Percentiles rank a stretch among this genome's conserved stretches.
Evolutionary conservation across 1,140 invertebrate genomes (phyloP).

Genomic region (Cotesia chilonis): DNA sequence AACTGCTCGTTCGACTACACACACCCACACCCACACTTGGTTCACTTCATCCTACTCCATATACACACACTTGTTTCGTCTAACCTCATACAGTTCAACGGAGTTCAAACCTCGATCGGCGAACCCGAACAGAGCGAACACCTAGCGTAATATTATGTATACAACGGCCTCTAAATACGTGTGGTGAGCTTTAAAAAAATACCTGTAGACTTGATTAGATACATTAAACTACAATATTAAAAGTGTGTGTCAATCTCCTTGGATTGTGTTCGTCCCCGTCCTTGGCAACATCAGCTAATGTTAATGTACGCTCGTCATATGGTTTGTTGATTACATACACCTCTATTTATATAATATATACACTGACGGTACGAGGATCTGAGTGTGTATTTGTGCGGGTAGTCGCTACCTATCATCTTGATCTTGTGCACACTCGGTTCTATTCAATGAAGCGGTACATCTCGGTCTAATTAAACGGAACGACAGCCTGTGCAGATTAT

Average conservation of each 20-base stretch:
- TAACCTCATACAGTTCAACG: conserved; percentile 48
- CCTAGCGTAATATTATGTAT: conserved; percentile 27
- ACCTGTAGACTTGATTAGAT: too few species aligned
- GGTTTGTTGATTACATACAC: not conserved
- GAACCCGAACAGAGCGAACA: conserved; percentile 50
- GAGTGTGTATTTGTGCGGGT: too few species aligned
- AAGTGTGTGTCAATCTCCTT: not conserved
- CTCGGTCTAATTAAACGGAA: conserved; percentile 6
- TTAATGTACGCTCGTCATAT: not conserved
- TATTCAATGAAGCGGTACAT: conserved; percentile 9
- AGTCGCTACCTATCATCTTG: conserved; percentile 3
- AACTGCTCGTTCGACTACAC: conserved; percentile 49
- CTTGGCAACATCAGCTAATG: not conserved
- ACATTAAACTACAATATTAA: not conserved
- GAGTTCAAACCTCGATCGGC: conserved; percentile 60
- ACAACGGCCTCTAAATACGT: not conserved
- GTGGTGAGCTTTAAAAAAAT: too few species aligned
- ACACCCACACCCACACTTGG: conserved; percentile 29
- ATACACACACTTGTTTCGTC: conserved; percentile 11
- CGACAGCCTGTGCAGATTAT: not conserved
- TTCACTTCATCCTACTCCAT: conserved; percentile 1
- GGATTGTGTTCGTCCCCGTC: not conserved
- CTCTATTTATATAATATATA: not conserved
- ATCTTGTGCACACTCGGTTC: not conserved
- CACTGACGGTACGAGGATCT: not conserved